phyloP scores from a whole-genome alignment of 2,113 vertebrate genomes.

The Gobio gobio region DNA sequence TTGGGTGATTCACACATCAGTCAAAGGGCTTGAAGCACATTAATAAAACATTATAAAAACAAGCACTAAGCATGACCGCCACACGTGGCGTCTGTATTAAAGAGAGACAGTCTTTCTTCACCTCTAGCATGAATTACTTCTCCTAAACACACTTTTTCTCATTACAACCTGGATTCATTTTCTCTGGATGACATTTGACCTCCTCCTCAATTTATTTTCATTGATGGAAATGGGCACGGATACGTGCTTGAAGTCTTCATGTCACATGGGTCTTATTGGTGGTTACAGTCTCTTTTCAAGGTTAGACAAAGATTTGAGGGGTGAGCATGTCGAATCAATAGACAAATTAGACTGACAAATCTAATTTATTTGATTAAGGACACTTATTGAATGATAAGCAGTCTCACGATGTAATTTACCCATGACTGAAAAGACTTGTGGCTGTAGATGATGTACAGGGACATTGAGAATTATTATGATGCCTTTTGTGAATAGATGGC shows the following conservation, averaged over 20 bases:
- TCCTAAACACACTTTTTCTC: conserved; percentile 28
- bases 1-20: conserved; percentile 14
- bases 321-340: conserved; percentile 68
- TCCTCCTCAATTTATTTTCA: conserved; percentile 50
- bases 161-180: conserved; percentile 30
- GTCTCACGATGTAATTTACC: conserved; percentile 29
- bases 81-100: conserved; percentile 32
- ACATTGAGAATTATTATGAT: conserved; percentile 46
- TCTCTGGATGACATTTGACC: conserved; percentile 37
- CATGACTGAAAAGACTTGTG: conserved; percentile 14
- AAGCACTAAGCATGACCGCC: conserved; percentile 1
- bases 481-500: conserved; percentile 31
- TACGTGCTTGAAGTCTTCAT: conserved; percentile 20
- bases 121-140: neutral
- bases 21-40: neutral
- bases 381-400: conserved; percentile 54
- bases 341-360: conserved; percentile 75
- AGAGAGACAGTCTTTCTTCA: conserved; percentile 17
- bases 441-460: conserved; percentile 33
- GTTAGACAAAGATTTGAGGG: conserved; percentile 46
- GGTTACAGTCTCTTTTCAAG: conserved; percentile 51
- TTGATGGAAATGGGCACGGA: conserved; percentile 45
- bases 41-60: neutral
- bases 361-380: conserved; percentile 70
- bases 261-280: conserved; percentile 23